A percentile compares a stretch with the other conserved stretches of the same genome.
Conservation (phyloP, 2,797 vertebrate species). For the Loriculus beryllinus region DNA sequence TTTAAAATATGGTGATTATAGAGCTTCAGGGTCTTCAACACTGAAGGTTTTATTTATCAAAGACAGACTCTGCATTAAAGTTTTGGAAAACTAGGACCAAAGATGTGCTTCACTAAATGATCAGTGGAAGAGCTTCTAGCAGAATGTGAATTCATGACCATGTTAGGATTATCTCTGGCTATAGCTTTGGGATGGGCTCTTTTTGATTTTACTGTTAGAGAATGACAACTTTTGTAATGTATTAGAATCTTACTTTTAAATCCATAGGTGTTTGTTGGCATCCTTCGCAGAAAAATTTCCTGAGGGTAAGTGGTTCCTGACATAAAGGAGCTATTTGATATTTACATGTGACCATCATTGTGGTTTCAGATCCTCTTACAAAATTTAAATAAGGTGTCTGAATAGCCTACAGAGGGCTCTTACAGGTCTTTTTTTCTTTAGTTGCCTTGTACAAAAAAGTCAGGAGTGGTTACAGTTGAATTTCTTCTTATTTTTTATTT, state of each 20-base stretch:
- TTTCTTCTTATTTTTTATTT: slow-evolving; percentile 44
- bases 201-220: background rate
- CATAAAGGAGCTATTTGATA: background rate
- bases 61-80: background rate
- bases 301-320: background rate
- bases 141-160: background rate
- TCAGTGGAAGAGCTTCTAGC: background rate
- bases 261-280: background rate
- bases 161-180: background rate
- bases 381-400: slow-evolving; percentile 46
- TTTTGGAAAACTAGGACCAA: background rate
- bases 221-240: background rate
- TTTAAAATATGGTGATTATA: slow-evolving; percentile 11
- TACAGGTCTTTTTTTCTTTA: background rate
- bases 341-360: background rate
- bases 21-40: background rate
- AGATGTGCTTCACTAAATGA: background rate
- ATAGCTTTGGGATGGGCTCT: background rate
- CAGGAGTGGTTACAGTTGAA: background rate
- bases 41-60: background rate
- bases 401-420: slow-evolving; percentile 32
- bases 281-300: background rate
- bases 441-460: slow-evolving; percentile 13
- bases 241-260: background rate
- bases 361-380: slow-evolving; percentile 15